Evolutionary conservation across 2,797 vertebrate species (phyloP).

Genomic region (Mionectes olivaceus): DNA sequence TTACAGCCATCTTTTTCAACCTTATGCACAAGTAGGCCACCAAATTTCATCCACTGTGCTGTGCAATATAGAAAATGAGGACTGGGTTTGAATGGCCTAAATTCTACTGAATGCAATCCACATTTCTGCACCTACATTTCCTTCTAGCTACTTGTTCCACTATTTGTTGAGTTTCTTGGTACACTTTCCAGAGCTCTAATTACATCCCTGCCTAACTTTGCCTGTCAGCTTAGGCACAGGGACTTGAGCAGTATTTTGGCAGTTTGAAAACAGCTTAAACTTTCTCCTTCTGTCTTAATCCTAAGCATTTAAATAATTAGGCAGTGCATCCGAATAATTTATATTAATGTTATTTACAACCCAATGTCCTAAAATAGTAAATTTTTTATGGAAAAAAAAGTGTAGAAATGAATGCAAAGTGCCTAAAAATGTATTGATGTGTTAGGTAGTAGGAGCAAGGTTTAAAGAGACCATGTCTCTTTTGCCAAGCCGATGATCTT

Average conservation of each 20-base stretch:
- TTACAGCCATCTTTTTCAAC: constrained; percentile 12
- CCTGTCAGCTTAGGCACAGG: not conserved
- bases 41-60: not conserved
- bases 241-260: fast-evolving
- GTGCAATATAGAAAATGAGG: not conserved
- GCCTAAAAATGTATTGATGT: not conserved
- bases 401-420: not conserved
- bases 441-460: not conserved
- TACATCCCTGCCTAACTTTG: not conserved
- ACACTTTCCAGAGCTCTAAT: not conserved
- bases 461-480: not conserved
- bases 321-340: not conserved
- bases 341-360: not conserved
- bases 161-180: not conserved
- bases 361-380: not conserved
- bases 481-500: not conserved
- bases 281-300: not conserved
- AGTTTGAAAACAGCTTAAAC: not conserved
- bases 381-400: not conserved
- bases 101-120: not conserved
- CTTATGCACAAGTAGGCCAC: constrained; percentile 10
- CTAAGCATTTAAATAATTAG: not conserved
- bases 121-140: not conserved
- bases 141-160: not conserved
- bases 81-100: not conserved